These are phyloP conservation scores for Heliconius eleuchia DNA, from an alignment of 1,140 invertebrate species.

Conservation along the genomic window DNA sequence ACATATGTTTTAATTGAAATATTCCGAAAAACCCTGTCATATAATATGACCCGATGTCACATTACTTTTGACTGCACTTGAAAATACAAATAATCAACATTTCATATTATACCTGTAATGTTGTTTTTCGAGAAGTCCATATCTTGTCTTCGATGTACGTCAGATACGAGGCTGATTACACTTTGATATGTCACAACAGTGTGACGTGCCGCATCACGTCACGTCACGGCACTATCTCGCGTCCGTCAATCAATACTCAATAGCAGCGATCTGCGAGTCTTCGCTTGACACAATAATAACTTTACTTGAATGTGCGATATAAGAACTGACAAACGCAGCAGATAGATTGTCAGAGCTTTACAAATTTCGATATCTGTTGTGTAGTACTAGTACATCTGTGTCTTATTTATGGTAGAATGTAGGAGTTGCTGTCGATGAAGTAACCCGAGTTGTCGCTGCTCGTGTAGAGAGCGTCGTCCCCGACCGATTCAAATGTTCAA, in stretches of 20 bases:
- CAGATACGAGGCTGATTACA: neutral
- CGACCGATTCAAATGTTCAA: neutral
- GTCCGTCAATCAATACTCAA: too few relatives aligned
- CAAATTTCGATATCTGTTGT: too few relatives aligned
- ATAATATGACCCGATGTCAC: neutral
- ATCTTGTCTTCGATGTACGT: neutral
- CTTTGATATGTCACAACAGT: constrained; percentile 5
- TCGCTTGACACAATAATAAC: too few relatives aligned
- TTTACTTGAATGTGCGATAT: too few relatives aligned
- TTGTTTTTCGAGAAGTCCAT: neutral
- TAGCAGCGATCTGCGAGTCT: too few relatives aligned
- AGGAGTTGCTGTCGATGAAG: neutral
- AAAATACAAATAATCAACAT: neutral
- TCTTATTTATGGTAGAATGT: neutral
- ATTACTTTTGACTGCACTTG: neutral
- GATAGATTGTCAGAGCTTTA: too few relatives aligned
- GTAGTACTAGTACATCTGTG: too few relatives aligned
- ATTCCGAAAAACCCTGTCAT: too few relatives aligned
- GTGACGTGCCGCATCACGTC: neutral
- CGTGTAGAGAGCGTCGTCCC: neutral
- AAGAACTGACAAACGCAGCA: too few relatives aligned
- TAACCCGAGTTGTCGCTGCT: neutral
- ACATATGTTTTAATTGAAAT: too few relatives aligned
- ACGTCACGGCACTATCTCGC: too few relatives aligned
- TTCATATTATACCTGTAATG: neutral